Evolutionary conservation across 2,888 invertebrate genomes (phyloP).

Genomic region (Cerceris ruficornis): DNA sequence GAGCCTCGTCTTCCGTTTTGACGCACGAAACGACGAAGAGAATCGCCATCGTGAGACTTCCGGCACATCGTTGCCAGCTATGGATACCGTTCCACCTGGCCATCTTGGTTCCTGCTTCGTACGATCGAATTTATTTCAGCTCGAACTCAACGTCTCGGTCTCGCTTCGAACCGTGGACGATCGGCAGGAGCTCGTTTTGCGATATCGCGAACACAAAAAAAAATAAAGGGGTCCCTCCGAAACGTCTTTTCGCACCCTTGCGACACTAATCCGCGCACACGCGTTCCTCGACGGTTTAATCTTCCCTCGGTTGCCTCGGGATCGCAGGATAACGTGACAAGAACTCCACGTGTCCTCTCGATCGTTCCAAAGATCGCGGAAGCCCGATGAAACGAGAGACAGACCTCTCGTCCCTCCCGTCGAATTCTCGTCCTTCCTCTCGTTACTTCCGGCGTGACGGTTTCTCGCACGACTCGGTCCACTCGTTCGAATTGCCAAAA

Average conservation of each 20-base stretch:
- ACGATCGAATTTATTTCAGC: not conserved
- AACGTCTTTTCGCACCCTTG: no score
- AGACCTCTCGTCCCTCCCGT: conserved; percentile 1
- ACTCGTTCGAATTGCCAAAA: not conserved
- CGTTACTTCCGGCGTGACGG: not conserved
- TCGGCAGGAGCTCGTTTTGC: not conserved
- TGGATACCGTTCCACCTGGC: conserved; percentile 34
- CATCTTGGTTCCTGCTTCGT: conserved; percentile 30
- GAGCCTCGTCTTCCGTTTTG: conserved; percentile 52
- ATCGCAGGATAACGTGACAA: conserved; percentile 39
- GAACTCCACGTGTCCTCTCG: conserved; percentile 30
- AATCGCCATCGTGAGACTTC: conserved; percentile 36
- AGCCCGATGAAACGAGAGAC: not conserved
- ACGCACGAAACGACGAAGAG: conserved; percentile 53
- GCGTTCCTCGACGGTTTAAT: not conserved
- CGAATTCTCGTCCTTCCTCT: conserved; percentile 6
- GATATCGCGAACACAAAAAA: no score
- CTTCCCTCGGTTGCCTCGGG: not conserved
- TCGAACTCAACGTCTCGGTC: not conserved
- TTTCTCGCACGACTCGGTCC: not conserved
- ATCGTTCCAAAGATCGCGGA: conserved; percentile 17
- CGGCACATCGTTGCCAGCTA: conserved; percentile 21
- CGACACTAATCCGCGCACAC: conserved; percentile 56
- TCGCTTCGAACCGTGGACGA: not conserved
- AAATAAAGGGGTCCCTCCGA: no score